These are phyloP conservation scores for Pimpla rufipes DNA, from an alignment of 2,888 invertebrate species.

Conservation along the genomic window DNA sequence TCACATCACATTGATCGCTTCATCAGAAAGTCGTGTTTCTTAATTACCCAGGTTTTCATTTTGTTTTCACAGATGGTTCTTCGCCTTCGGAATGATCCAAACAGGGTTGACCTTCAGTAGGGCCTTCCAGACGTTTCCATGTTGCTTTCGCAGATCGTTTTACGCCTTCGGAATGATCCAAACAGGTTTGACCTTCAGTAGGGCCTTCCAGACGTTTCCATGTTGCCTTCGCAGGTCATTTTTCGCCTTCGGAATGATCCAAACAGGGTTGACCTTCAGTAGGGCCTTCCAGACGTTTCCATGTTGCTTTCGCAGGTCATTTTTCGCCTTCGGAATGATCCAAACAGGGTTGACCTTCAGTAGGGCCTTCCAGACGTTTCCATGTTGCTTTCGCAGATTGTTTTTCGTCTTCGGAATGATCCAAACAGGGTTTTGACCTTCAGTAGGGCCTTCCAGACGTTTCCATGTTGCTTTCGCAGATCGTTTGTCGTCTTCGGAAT, in stretches of 20 bases:
- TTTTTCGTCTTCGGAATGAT: background rate
- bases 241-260: no score
- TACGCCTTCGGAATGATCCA: background rate
- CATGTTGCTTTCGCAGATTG: conserved; percentile 35
- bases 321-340: background rate
- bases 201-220: conserved; percentile 93
- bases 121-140: conserved; percentile 87
- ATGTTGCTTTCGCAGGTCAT: conserved; percentile 32
- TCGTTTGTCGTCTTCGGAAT: no score
- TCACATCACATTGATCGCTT: background rate
- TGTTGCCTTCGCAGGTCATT: no score
- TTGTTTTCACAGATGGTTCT: no score
- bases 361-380: no score
- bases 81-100: no score
- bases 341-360: conserved; percentile 79
- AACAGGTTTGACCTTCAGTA: conserved; percentile 86
- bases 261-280: no score
- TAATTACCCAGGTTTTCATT: no score
- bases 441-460: conserved; percentile 93
- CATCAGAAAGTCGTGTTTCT: background rate
- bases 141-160: conserved; percentile 37
- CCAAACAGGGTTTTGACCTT: conserved; percentile 74
- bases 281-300: no score
- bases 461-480: no score
- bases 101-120: no score